Conservation (phyloP, 2,888 invertebrate species). For the Incurvaria masculella region DNA sequence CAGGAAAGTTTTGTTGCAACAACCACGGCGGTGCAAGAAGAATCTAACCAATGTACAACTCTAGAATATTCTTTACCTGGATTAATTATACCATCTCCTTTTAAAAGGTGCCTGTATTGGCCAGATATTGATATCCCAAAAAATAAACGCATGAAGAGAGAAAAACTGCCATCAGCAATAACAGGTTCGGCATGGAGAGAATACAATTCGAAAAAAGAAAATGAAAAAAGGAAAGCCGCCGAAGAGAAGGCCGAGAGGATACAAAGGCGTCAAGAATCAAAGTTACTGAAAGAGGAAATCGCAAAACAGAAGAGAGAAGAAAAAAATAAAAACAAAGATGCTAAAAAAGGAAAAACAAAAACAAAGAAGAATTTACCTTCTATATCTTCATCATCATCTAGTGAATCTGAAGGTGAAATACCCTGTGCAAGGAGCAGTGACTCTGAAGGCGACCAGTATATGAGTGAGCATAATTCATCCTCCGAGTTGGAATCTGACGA, state of each 20-base stretch:
- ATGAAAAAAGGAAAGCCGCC: conserved; percentile 1
- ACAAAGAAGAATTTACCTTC: not conserved
- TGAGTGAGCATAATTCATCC: not conserved
- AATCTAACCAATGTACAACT: no score
- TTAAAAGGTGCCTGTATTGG: conserved; percentile 7
- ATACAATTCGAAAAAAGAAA: conserved; percentile 1
- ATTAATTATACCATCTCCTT: conserved; percentile 5
- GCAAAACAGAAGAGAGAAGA: no score
- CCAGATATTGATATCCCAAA: conserved; percentile 1
- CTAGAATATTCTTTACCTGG: no score
- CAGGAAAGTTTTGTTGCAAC: no score
- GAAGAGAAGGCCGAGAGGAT: conserved; percentile 6
- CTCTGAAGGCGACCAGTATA: not conserved
- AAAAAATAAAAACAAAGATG: no score
- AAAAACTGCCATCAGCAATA: conserved; percentile 3
- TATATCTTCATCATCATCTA: no score
- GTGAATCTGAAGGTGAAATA: not conserved
- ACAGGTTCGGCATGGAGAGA: conserved; percentile 3
- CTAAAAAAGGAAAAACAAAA: not conserved
- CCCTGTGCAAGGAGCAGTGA: not conserved
- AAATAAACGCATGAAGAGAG: conserved; percentile 2
- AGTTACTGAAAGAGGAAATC: conserved; percentile 1
- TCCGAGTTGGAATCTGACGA: not conserved
- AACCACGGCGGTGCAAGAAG: no score
- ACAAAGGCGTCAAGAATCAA: conserved; percentile 3